Base-by-base conservation (phyloP, 2,797 vertebrate species). In the Kryptolebias ocellatus region DNA sequence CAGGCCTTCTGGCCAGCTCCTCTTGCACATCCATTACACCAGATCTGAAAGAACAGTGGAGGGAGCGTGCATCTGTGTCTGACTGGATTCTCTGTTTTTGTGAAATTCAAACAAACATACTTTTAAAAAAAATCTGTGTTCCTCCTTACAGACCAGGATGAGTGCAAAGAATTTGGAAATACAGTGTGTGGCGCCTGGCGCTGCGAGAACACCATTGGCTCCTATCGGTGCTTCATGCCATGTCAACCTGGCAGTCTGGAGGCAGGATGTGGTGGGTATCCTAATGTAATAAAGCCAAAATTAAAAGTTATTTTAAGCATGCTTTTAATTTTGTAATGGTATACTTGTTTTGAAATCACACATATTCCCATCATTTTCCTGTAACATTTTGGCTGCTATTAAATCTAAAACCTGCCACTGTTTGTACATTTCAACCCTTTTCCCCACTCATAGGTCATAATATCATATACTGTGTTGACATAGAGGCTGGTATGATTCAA, bases 141-240 rank as follows among this genome's bases (percentile, higher is more conserved):
- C 65, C 16, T 51, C 44, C 67, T 28, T 37, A 17, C 85, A 94
- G 92, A 94, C 78, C 87, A 89, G 79, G 91, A 94, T 60, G 93
- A 94, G 76, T 94, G 93, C 74, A 90, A 88, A 60, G 90, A 92
- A 53, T 93, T 90, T 80, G 93, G 91, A 11, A 90, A 84, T 76
- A 72, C 81, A 0, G 76, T 91, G 60, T 94, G 93, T 75, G 92
- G 92, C 53, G 85, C 82, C 76, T 93, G 90, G 92, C 89, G 58
- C 79, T 94, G 93, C 5, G 87, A 94, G 77, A 94, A 94, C 86
- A 93, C 90, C 67, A 76, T 94, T 12, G 92, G 93, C 54, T 94
- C 93, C 8, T 93, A 92, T 70, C 88, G 87, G 52, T 93, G 93
- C 70, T 90, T 92, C 72, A 89, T 83, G 85, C 86, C 78, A 67